Percentiles rank a stretch among this genome's conserved stretches.
Evolutionary conservation across 2,888 invertebrate species (phyloP).

Genomic region (Lacanobia oleracea): DNA sequence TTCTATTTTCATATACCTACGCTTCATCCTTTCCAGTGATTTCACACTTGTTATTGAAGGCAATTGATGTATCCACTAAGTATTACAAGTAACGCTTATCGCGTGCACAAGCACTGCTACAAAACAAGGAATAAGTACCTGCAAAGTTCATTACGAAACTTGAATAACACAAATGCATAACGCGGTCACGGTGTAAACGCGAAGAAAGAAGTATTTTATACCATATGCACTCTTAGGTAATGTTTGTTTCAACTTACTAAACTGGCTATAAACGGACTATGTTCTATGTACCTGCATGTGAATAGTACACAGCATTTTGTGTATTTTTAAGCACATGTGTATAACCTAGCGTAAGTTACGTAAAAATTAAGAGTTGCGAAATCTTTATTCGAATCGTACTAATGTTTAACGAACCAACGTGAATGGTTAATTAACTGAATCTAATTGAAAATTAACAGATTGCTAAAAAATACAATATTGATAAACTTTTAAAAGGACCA

Average conservation of each 20-base stretch:
- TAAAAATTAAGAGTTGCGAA: slow-evolving; percentile 53
- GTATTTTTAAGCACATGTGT: slow-evolving; percentile 3
- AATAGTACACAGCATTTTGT: slow-evolving; percentile 23
- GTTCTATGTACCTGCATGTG: slow-evolving; percentile 16
- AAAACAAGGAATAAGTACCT: slow-evolving; percentile 69
- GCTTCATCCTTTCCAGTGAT: slow-evolving; percentile 49
- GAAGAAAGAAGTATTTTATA: slow-evolving; percentile 65
- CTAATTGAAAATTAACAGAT: slow-evolving; percentile 49
- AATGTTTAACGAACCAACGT: slow-evolving; percentile 43
- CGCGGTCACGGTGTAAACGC: slow-evolving; percentile 73
- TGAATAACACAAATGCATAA: slow-evolving; percentile 77
- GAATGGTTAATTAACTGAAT: slow-evolving; percentile 43
- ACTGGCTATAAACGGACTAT: slow-evolving; percentile 37
- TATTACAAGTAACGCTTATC: slow-evolving; percentile 60
- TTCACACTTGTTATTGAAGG: slow-evolving; percentile 48
- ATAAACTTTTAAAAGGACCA: slow-evolving; percentile 8
- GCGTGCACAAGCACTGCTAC: slow-evolving; percentile 63
- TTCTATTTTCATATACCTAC: slow-evolving; percentile 48
- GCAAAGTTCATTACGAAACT: slow-evolving; percentile 74
- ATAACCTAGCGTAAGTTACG: slow-evolving; percentile 30
- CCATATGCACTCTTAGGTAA: slow-evolving; percentile 48
- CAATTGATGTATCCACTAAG: slow-evolving; percentile 50
- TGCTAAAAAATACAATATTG: slow-evolving; percentile 30
- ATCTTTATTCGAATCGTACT: slow-evolving; percentile 38
- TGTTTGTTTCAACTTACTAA: slow-evolving; percentile 43